These are phyloP conservation scores for Scotopteryx bipunctaria DNA, from an alignment of 2,888 invertebrate species.

Conservation along the genomic window DNA sequence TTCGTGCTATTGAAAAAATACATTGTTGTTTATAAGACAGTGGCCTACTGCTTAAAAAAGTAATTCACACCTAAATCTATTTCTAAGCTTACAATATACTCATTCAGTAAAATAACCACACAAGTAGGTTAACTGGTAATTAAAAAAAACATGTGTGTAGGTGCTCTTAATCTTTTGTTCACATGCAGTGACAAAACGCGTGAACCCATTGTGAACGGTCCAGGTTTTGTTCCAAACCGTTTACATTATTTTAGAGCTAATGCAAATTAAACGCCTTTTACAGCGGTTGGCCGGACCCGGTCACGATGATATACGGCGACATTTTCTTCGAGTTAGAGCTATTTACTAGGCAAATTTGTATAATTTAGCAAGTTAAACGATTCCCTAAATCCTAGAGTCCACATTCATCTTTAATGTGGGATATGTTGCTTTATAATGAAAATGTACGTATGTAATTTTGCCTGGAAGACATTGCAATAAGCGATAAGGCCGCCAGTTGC, in stretches of 20 bases:
- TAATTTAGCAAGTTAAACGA: conserved; percentile 58
- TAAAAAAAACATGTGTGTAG: background rate
- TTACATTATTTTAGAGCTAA: conserved; percentile 43
- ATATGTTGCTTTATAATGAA: conserved; percentile 5
- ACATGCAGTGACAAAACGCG: conserved; percentile 14
- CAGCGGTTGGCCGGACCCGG: conserved; percentile 46
- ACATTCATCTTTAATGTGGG: conserved; percentile 53
- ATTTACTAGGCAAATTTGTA: conserved; percentile 52
- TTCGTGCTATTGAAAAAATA: background rate
- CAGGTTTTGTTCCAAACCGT: conserved; percentile 35
- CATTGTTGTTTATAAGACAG: background rate
- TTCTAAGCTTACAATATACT: too few relatives aligned
- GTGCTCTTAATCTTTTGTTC: too few relatives aligned
- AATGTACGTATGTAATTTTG: background rate
- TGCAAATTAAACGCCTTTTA: conserved; percentile 39
- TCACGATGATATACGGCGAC: conserved; percentile 59
- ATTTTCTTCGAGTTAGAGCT: conserved; percentile 54
- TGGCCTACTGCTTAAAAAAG: background rate
- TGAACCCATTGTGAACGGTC: conserved; percentile 26
- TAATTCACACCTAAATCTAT: too few relatives aligned
- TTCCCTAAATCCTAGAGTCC: conserved; percentile 51
- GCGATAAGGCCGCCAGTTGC: too few relatives aligned
- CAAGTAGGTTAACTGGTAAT: too few relatives aligned
- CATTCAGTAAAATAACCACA: too few relatives aligned
- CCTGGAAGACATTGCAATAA: too few relatives aligned